Evolutionary conservation across 2,888 invertebrate species (phyloP).

Genomic region (Acrocera orbiculus): DNA sequence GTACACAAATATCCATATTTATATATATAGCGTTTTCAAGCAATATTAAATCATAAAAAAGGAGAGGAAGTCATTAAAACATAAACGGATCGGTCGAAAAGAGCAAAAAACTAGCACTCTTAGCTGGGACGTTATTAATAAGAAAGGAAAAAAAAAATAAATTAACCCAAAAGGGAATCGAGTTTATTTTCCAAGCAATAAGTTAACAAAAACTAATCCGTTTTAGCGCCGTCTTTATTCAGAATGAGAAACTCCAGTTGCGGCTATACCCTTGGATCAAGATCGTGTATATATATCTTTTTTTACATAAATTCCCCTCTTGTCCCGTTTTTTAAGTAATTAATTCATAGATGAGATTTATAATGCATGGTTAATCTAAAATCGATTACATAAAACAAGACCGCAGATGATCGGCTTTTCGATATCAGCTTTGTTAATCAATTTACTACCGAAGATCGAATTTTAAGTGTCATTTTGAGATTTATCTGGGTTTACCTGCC

Average conservation of each 20-base stretch:
- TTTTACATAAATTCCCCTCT: too few relatives aligned
- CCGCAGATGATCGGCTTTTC: not conserved
- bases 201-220: not conserved
- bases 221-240: constrained; percentile 5
- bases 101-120: constrained; percentile 7
- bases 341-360: constrained; percentile 10
- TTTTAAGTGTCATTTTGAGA: constrained; percentile 3
- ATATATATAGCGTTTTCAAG: not conserved
- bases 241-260: not conserved
- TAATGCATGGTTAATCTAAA: constrained; percentile 7
- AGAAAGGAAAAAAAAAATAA: constrained; percentile 2
- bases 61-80: constrained; percentile 9
- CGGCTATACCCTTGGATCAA: constrained; percentile 4
- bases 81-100: constrained; percentile 2
- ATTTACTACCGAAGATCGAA: constrained; percentile 5
- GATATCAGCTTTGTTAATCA: constrained; percentile 2
- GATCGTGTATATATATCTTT: too few relatives aligned
- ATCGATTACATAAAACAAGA: not conserved
- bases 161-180: constrained; percentile 5
- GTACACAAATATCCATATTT: not conserved
- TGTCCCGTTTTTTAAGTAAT: too few relatives aligned
- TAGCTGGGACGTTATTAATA: too few relatives aligned
- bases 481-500: constrained; percentile 1
- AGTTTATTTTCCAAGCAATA: constrained; percentile 1
- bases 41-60: constrained; percentile 7